Conservation (phyloP, 2,797 vertebrate genomes). For the Microhierax caerulescens region DNA sequence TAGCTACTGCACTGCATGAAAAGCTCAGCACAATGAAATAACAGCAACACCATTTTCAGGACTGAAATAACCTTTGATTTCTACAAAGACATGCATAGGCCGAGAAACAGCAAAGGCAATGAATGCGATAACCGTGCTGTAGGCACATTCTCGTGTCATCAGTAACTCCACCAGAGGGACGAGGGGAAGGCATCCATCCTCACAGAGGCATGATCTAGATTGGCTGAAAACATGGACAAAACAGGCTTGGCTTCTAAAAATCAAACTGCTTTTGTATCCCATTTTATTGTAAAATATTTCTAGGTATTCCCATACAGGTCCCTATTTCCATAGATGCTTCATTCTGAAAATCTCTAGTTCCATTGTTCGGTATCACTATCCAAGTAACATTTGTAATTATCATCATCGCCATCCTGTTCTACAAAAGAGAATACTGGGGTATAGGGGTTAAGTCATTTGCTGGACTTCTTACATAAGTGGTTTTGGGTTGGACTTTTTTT, state of each 20-base stretch:
- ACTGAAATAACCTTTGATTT: conserved; percentile 27
- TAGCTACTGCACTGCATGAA: conserved; percentile 30
- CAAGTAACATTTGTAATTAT: not conserved
- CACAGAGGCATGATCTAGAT: not conserved
- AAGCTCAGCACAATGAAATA: not conserved
- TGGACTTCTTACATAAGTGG: fast-evolving
- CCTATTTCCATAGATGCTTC: not conserved
- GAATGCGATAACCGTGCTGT: not conserved
- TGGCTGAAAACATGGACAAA: not conserved
- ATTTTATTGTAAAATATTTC: not conserved
- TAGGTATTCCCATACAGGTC: not conserved
- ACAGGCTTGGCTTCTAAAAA: not conserved
- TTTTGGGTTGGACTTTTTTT: no score
- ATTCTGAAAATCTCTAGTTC: not conserved
- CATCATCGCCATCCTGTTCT: not conserved
- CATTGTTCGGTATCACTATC: not conserved
- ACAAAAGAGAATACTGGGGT: not conserved
- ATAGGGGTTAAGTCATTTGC: not conserved
- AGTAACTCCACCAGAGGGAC: not conserved
- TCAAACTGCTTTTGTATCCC: not conserved
- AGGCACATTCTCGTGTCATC: not conserved
- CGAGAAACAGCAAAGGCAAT: not conserved
- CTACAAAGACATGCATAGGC: not conserved
- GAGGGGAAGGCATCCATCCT: not conserved
- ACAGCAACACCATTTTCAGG: conserved; percentile 7